Conservation (phyloP, 2,888 invertebrate species). For the Cheilosia impressa region DNA sequence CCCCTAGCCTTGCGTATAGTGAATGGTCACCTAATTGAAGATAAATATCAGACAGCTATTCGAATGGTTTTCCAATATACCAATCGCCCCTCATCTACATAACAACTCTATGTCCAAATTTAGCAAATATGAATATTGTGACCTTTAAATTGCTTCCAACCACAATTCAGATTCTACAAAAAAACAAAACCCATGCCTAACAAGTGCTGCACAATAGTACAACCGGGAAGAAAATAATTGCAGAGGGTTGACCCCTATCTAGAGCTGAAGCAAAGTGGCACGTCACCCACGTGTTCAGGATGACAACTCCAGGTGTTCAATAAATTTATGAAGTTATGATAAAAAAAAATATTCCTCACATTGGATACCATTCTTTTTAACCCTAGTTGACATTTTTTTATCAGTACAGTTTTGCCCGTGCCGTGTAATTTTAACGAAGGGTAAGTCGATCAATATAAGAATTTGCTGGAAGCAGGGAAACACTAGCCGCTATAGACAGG, state of each 20-base stretch:
- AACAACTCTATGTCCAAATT: neutral
- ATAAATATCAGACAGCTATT: conserved; percentile 36
- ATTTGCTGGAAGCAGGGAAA: neutral
- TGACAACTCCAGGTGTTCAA: conserved; percentile 81
- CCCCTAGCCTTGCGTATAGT: conserved; percentile 1
- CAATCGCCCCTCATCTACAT: conserved; percentile 22
- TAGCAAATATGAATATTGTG: conserved; percentile 10
- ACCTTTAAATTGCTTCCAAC: conserved; percentile 23
- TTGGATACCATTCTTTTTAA: conserved; percentile 21
- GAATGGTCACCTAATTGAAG: conserved; percentile 56
- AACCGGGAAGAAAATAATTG: conserved; percentile 16
- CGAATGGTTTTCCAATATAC: conserved; percentile 49
- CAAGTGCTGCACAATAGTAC: conserved; percentile 49
- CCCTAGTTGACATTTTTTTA: conserved; percentile 76
- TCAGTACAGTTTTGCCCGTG: conserved; percentile 7
- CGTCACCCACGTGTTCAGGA: conserved; percentile 67
- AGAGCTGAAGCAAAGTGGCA: conserved; percentile 45
- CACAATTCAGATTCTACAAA: conserved; percentile 15
- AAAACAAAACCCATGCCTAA: conserved; percentile 11
- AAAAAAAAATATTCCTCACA: conserved; percentile 76
- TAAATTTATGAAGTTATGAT: conserved; percentile 78
- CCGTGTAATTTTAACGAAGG: conserved; percentile 42
- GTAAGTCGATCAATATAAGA: conserved; percentile 21
- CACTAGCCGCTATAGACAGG: conserved; percentile 50
- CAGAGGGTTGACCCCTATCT: conserved; percentile 37